Percentiles rank a stretch among this genome's conserved stretches.
These are phyloP conservation scores for Parapsyche elsis DNA, from an alignment of 1,140 invertebrate genomes.

Conservation along the genomic window DNA sequence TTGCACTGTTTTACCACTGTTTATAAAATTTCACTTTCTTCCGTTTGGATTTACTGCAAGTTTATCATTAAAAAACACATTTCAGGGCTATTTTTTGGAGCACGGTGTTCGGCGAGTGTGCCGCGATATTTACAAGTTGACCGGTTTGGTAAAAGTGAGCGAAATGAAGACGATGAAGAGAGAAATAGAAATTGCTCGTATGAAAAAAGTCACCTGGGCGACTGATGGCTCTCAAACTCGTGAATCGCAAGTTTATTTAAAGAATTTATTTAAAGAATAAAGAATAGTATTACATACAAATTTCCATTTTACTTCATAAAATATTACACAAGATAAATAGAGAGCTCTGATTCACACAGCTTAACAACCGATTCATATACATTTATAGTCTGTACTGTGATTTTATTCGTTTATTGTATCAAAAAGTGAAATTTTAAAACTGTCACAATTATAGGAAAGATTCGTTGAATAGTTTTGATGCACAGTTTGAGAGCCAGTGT, in stretches of 20 bases:
- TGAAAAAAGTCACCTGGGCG: slow-evolving; percentile 7
- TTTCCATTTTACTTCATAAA: too few species aligned
- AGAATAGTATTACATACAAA: too few species aligned
- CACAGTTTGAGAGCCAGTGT: neutral
- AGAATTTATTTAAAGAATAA: too few species aligned
- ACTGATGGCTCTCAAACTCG: slow-evolving; percentile 16
- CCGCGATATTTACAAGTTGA: slow-evolving; percentile 29
- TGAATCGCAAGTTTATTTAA: neutral
- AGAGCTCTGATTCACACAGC: too few species aligned
- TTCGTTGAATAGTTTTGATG: neutral
- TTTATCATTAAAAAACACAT: neutral
- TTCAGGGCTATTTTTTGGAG: neutral
- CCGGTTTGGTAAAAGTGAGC: slow-evolving; percentile 46
- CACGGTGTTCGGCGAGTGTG: neutral
- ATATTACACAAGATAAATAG: too few species aligned
- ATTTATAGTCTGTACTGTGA: too few species aligned
- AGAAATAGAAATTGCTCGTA: slow-evolving; percentile 43
- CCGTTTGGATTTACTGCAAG: neutral
- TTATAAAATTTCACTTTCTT: neutral
- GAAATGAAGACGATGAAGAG: slow-evolving; percentile 36
- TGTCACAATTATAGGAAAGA: neutral
- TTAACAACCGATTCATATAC: too few species aligned
- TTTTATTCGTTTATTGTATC: too few species aligned
- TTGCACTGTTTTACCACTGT: slow-evolving; percentile 1
- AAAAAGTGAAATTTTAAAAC: too few species aligned